phyloP scores from a whole-genome alignment of 2,113 vertebrate genomes.

The Glaucomys volans region DNA sequence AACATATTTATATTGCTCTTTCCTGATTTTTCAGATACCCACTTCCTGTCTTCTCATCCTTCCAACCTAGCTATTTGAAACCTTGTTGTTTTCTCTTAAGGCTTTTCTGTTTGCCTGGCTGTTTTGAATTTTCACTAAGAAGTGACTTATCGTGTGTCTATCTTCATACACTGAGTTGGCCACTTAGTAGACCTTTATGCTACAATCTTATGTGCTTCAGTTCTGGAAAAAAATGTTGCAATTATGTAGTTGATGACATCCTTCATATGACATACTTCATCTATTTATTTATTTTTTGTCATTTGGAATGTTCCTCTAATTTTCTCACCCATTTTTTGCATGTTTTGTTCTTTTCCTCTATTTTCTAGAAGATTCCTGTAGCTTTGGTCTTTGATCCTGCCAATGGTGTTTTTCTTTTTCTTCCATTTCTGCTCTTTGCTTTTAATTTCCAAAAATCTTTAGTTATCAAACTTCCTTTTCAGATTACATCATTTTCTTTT shows the following conservation, averaged over 20 bases:
- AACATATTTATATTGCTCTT: not conserved
- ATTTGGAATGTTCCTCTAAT: conserved; percentile 25
- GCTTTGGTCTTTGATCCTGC: conserved; percentile 47
- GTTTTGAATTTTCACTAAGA: conserved; percentile 57
- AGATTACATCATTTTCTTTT: not conserved
- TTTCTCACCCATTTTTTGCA: conserved; percentile 33
- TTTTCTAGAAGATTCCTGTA: not conserved
- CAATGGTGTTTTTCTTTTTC: not conserved
- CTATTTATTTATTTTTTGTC: conserved; percentile 15
- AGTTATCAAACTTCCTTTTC: not conserved
- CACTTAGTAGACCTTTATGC: not conserved
- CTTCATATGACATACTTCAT: not conserved
- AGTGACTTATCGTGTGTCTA: not conserved
- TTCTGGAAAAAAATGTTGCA: not conserved
- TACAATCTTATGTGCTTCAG: not conserved
- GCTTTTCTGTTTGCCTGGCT: conserved; percentile 1
- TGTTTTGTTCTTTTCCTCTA: not conserved
- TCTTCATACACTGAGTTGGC: not conserved
- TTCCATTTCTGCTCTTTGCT: conserved; percentile 22
- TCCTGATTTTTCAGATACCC: not conserved
- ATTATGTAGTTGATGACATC: not conserved
- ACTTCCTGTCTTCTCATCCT: not conserved
- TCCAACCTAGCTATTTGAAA: not conserved
- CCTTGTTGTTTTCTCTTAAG: not conserved
- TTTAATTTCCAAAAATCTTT: conserved; percentile 36